Percentiles rank a stretch among this genome's conserved stretches.
Evolutionary conservation across 2,113 vertebrate genomes (phyloP).

Genomic region (Phalacrocorax pelagicus): DNA sequence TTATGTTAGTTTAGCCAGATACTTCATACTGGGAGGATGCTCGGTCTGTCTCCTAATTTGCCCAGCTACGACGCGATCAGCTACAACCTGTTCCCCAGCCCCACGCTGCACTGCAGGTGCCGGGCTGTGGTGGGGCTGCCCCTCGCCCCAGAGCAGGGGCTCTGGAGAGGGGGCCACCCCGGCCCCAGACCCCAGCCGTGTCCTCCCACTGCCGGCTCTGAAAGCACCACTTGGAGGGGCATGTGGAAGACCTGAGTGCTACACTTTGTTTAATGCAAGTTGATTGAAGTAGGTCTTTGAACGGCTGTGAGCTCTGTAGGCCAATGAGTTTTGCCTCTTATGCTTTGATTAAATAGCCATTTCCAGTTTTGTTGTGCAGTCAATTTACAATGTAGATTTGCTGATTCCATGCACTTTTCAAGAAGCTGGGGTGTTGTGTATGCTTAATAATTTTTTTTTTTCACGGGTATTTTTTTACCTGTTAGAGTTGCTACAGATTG

Average conservation of each 20-base stretch:
- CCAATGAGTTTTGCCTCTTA: not conserved
- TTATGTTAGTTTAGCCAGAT: not conserved
- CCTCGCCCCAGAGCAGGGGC: fast-evolving
- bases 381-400: constrained; percentile 1
- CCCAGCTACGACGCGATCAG: not conserved
- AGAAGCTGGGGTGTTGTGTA: not conserved
- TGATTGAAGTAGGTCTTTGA: not conserved
- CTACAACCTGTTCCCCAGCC: not conserved
- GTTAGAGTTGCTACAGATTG: constrained; percentile 38
- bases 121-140: not conserved
- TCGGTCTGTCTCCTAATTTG: not conserved
- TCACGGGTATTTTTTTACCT: constrained; percentile 8
- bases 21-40: not conserved
- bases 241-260: fast-evolving
- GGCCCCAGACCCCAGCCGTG: not conserved
- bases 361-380: not conserved
- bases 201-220: not conserved
- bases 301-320: not conserved
- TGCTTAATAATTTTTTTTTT: not conserved
- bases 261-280: not conserved
- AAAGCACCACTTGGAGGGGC: not conserved
- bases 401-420: not conserved
- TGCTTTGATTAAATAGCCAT: not conserved
- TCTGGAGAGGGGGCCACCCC: not conserved
- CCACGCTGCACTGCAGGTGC: not conserved